phyloP scores from a whole-genome alignment of 2,113 vertebrate species.

The Glaucomys volans region DNA sequence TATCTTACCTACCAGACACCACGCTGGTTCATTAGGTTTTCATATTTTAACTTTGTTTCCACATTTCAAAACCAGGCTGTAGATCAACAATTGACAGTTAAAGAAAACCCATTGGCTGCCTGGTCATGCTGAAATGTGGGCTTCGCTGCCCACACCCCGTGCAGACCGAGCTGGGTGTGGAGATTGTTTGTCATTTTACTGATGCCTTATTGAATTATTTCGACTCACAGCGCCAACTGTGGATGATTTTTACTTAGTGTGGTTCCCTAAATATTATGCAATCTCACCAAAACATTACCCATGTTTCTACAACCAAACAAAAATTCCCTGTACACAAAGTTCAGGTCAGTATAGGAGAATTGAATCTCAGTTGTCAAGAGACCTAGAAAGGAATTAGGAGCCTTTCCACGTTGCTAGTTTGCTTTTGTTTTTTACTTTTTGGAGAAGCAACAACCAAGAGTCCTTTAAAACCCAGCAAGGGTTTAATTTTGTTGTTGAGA shows the following conservation, averaged over 20 bases:
- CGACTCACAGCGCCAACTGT: not conserved
- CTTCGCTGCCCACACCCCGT: not conserved
- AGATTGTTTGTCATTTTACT: not conserved
- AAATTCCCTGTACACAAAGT: not conserved
- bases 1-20: not conserved
- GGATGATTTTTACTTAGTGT: not conserved
- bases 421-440: not conserved
- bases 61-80: not conserved
- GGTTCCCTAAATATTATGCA: not conserved
- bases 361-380: not conserved
- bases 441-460: not conserved
- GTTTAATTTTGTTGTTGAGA: not conserved
- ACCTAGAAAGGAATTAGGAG: not conserved
- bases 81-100: not conserved
- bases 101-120: not conserved
- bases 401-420: not conserved
- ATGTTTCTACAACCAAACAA: not conserved
- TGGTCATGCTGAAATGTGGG: not conserved
- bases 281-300: not conserved
- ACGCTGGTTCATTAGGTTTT: not conserved
- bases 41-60: not conserved
- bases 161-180: not conserved
- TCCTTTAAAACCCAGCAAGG: not conserved
- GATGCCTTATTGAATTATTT: not conserved
- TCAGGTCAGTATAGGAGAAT: not conserved